Percentiles rank a stretch among this genome's conserved stretches.
phyloP scores from a whole-genome alignment of 30 jellyfish, hydroid and myxozoan species.

The Cassiopea andromeda region DNA sequence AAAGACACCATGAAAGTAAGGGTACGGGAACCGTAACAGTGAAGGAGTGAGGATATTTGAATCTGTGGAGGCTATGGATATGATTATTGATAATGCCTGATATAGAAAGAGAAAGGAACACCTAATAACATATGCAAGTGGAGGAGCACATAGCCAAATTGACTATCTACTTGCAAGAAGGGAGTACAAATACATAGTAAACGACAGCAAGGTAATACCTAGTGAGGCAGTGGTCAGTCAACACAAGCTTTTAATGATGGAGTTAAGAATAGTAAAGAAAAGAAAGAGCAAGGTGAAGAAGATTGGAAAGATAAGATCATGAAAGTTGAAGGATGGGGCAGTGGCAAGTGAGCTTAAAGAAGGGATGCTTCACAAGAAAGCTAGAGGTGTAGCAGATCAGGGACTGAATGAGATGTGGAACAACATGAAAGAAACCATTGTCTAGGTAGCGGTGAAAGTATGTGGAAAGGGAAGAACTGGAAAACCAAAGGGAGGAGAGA shows the following conservation, averaged over 20 bases:
- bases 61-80: neutral
- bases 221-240: slow-evolving; percentile 40
- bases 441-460: slow-evolving; percentile 16
- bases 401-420: slow-evolving; percentile 22
- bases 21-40: slow-evolving; percentile 11
- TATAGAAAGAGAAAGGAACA: neutral
- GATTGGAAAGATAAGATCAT: slow-evolving; percentile 22
- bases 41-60: slow-evolving; percentile 15
- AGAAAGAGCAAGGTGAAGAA: slow-evolving; percentile 13
- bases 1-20: neutral
- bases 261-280: slow-evolving; percentile 2
- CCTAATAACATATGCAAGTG: slow-evolving; percentile 1
- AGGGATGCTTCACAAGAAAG: slow-evolving; percentile 14
- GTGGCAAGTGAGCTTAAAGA: slow-evolving; percentile 17
- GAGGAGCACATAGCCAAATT: slow-evolving; percentile 26
- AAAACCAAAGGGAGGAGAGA: neutral
- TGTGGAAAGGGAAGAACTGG: slow-evolving; percentile 15
- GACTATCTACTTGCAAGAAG: slow-evolving; percentile 32
- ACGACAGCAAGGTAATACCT: slow-evolving; percentile 39
- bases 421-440: slow-evolving; percentile 4
- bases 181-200: slow-evolving; percentile 7
- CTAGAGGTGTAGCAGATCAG: slow-evolving; percentile 14
- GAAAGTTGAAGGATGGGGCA: slow-evolving; percentile 17
- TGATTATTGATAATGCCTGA: neutral
- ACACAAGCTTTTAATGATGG: slow-evolving; percentile 16